Evolutionary conservation across 2,888 invertebrate species (phyloP).

Genomic region (Anagyrus pseudococci): DNA sequence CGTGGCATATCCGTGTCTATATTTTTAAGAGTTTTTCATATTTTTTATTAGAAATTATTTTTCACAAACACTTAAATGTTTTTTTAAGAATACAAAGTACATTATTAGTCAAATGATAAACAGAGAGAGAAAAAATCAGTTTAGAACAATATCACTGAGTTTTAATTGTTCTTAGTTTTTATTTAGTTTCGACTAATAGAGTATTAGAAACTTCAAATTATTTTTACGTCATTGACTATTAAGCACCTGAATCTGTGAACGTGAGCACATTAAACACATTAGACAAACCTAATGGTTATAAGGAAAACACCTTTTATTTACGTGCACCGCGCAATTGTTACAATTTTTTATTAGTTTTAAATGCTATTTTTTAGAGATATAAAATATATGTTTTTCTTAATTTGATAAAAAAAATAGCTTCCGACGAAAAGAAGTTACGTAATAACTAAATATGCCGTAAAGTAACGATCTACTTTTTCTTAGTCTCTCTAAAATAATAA

Average conservation of each 20-base stretch:
- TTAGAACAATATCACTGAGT: background rate
- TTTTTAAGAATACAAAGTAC: conserved; percentile 22
- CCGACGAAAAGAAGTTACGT: background rate
- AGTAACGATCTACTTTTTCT: background rate
- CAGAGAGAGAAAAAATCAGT: conserved; percentile 24
- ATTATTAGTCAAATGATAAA: conserved; percentile 28
- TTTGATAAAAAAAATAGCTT: too few species aligned
- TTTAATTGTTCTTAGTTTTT: background rate
- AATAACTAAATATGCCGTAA: background rate
- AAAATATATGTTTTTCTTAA: too few species aligned
- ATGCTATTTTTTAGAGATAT: background rate
- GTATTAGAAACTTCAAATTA: too few species aligned
- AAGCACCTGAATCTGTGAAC: too few species aligned
- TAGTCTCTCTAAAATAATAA: background rate
- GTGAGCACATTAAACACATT: too few species aligned
- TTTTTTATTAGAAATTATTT: background rate
- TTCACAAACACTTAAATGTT: conserved; percentile 8
- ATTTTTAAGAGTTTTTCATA: background rate
- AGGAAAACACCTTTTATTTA: background rate
- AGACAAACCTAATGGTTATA: background rate
- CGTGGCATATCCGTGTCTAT: conserved; percentile 18
- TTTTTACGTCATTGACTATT: too few species aligned
- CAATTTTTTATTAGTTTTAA: background rate
- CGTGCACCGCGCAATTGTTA: background rate
- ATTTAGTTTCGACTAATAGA: too few species aligned